Evolutionary conservation across 2,113 vertebrate species (phyloP).

Genomic region (Callithrix jacchus): DNA sequence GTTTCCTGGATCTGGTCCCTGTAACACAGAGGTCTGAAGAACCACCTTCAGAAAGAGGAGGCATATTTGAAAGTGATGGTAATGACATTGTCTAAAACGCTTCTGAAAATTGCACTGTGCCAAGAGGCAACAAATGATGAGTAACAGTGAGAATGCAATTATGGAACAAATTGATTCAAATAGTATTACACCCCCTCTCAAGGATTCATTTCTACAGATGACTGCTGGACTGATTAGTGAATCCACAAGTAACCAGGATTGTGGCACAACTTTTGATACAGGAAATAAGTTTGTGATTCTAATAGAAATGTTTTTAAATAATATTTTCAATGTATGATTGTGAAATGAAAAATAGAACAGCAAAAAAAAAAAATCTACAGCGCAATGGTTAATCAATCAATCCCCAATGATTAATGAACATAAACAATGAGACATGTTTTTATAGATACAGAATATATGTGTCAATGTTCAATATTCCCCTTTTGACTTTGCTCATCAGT

Average conservation of each 20-base stretch:
- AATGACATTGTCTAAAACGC: background rate
- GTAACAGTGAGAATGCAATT: background rate
- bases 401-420: background rate
- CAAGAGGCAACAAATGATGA: constrained; percentile 38
- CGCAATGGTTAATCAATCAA: background rate
- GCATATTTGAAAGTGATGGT: background rate
- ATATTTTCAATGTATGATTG: background rate
- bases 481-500: background rate
- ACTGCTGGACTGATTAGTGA: constrained; percentile 93
- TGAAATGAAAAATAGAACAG: constrained; percentile 14
- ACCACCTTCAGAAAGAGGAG: background rate
- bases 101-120: constrained; percentile 44
- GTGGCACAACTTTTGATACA: constrained; percentile 90
- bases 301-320: constrained; percentile 10
- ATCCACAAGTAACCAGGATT: constrained; percentile 88
- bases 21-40: constrained; percentile 79
- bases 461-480: background rate
- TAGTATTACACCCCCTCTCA: background rate
- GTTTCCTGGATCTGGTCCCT: constrained; percentile 82
- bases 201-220: constrained; percentile 88
- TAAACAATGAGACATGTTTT: background rate
- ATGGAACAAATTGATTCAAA: constrained; percentile 33
- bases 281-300: constrained; percentile 74
- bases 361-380: background rate
- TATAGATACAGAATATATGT: background rate